Evolutionary conservation across 2,797 vertebrate genomes (phyloP), one percentile per base, ranked within the genome.

Genomic region (Denticeps clupeoides): DNA sequence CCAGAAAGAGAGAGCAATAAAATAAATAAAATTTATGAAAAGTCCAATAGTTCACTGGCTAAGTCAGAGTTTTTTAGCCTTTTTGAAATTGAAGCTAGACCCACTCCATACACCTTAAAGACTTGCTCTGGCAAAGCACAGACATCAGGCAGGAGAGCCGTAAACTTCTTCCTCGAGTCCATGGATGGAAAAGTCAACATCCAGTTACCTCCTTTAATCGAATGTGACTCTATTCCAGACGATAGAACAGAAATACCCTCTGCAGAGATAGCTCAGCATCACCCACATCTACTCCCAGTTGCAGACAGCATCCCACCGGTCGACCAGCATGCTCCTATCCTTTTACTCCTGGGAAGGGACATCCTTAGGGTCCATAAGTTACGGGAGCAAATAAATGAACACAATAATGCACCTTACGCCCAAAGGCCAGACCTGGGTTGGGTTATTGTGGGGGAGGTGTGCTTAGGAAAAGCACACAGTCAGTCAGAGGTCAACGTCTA

Each of bases 341-440:
- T 42, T 9, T 38, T 41, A 15, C 37, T 50, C 7, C 38, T 31
- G 1, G 40, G n/a, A n/a, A n/a, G n/a, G n/a, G n/a, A n/a, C n/a
- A n/a, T n/a, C n/a, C n/a, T n/a, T n/a, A n/a, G n/a, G 40, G 47
- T 29, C 10, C 47, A 49, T 13, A 49, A 41, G n/a, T 25, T 49
- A 9, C 27, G 35, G 48, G 23, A 48, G 11, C 19, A 10, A n/a
- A n/a, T n/a, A n/a, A n/a, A n/a, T n/a, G n/a, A n/a, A n/a, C n/a
- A n/a, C n/a, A n/a, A n/a, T n/a, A n/a, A n/a, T n/a, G n/a, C n/a
- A n/a, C n/a, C n/a, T n/a, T n/a, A n/a, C n/a, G n/a, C n/a, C n/a
- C n/a, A n/a, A n/a, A n/a, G n/a, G n/a, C n/a, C n/a, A n/a, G n/a
- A n/a, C n/a, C n/a, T n/a, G n/a, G 45, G 12, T 11, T 45, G 42